Percentiles rank a stretch among this genome's conserved stretches.
These are phyloP conservation scores for Solen grandis DNA, from an alignment of 1,140 invertebrate genomes.

Conservation along the genomic window DNA sequence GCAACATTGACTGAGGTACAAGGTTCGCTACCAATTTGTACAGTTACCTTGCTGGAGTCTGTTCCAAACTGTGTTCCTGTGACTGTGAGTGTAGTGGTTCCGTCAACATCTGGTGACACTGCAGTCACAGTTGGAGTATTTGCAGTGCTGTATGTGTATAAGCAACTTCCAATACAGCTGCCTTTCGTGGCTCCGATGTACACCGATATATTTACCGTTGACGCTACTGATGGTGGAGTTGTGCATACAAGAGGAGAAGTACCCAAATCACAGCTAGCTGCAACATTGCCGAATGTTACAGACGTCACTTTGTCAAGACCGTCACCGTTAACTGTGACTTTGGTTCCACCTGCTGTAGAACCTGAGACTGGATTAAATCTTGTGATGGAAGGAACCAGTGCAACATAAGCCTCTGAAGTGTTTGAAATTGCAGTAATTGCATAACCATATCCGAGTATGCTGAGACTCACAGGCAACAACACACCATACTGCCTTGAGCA, in stretches of 20 bases:
- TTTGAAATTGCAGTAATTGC: conserved; percentile 43
- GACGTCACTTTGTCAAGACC: conserved; percentile 14
- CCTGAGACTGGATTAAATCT: conserved; percentile 61
- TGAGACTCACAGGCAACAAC: conserved; percentile 46
- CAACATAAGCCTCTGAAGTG: conserved; percentile 58
- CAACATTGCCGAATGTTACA: conserved; percentile 58
- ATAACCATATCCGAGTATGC: conserved; percentile 63
- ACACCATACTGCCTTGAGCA: conserved; percentile 48
- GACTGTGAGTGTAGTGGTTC: conserved; percentile 24
- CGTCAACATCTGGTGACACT: conserved; percentile 24
- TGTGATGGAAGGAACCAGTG: conserved; percentile 52
- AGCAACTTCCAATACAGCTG: conserved; percentile 25
- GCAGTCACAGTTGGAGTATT: conserved; percentile 44
- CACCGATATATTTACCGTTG: neutral
- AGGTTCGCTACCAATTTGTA: conserved; percentile 53
- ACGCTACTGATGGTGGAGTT: conserved; percentile 12
- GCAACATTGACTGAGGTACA: conserved; percentile 46
- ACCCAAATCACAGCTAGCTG: conserved; percentile 51
- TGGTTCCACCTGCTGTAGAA: conserved; percentile 59
- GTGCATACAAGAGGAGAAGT: conserved; percentile 49
- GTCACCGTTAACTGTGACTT: conserved; percentile 61
- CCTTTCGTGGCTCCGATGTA: neutral
- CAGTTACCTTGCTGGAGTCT: neutral
- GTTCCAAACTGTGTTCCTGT: conserved; percentile 40
- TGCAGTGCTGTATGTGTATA: conserved; percentile 25